Percentiles rank a stretch among this genome's conserved stretches.
These are phyloP conservation scores for Cotesia chilonis DNA, from an alignment of 1,140 invertebrate genomes.

Conservation along the genomic window DNA sequence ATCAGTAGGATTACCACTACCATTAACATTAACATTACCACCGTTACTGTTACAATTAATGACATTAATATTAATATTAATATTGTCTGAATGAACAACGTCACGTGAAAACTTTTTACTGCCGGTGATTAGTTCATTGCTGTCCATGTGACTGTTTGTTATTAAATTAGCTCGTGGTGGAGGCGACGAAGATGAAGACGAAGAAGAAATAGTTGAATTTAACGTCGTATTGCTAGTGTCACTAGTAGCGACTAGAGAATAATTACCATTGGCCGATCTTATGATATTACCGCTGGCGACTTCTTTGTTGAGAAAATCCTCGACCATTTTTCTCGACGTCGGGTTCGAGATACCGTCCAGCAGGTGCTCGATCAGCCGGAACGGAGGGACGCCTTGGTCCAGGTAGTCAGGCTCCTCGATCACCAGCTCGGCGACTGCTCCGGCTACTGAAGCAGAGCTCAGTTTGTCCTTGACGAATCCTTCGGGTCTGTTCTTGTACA, in stretches of 20 bases:
- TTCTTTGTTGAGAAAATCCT: constrained; percentile 73
- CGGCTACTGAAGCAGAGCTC: constrained; percentile 68
- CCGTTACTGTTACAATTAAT: too few relatives aligned
- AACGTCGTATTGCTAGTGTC: constrained; percentile 54
- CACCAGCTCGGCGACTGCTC: constrained; percentile 74
- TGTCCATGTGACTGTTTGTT: too few relatives aligned
- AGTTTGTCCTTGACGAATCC: constrained; percentile 61
- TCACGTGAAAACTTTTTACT: constrained; percentile 15
- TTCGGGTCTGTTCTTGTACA: constrained; percentile 64
- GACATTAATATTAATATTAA: constrained; percentile 24
- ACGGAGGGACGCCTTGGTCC: constrained; percentile 74
- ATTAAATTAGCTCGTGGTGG: constrained; percentile 55
- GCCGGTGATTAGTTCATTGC: too few relatives aligned
- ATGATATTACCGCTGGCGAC: constrained; percentile 72
- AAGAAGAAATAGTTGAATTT: constrained; percentile 34
- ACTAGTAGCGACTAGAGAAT: constrained; percentile 69
- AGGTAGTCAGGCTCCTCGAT: constrained; percentile 76
- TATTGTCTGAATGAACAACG: constrained; percentile 28
- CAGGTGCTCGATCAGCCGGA: constrained; percentile 72
- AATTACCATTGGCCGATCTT: constrained; percentile 74
- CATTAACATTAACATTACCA: too few relatives aligned
- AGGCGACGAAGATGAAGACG: constrained; percentile 52
- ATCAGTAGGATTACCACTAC: too few relatives aligned
- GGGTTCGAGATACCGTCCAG: constrained; percentile 70
- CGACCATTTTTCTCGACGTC: constrained; percentile 73